Evolutionary conservation across 1,140 invertebrate species (phyloP).

Genomic region (Saccostrea glomerata): DNA sequence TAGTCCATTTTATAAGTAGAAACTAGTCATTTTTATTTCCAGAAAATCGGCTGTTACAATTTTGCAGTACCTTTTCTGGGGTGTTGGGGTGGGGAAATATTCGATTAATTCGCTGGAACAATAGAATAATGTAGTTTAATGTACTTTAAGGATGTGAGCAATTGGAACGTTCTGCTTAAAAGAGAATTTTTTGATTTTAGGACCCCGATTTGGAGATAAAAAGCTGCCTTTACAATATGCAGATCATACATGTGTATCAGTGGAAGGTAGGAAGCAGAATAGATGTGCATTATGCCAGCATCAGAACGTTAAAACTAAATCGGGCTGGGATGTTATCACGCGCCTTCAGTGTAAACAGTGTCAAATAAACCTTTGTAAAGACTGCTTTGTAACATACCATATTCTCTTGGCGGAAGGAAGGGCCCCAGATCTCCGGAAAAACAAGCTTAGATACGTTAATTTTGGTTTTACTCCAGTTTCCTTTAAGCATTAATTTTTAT

Average conservation of each 20-base stretch:
- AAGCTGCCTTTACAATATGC: slow-evolving; percentile 19
- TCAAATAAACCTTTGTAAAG: slow-evolving; percentile 26
- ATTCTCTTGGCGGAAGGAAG: slow-evolving; percentile 23
- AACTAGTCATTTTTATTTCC: not conserved
- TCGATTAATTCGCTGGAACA: not conserved
- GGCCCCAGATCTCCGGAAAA: not conserved
- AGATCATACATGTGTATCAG: slow-evolving; percentile 21
- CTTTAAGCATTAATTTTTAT: not conserved
- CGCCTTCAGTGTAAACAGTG: slow-evolving; percentile 25
- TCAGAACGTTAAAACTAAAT: slow-evolving; percentile 30
- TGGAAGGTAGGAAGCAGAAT: slow-evolving; percentile 30
- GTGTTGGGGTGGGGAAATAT: not conserved
- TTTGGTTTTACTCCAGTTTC: not conserved
- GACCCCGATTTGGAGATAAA: slow-evolving; percentile 15
- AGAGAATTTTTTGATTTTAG: slow-evolving; percentile 30
- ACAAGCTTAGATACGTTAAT: not conserved
- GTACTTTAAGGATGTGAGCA: not conserved
- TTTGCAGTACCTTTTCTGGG: too few species aligned
- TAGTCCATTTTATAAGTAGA: not conserved
- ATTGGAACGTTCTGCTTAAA: not conserved
- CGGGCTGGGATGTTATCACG: slow-evolving; percentile 22
- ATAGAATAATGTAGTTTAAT: not conserved
- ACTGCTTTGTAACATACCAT: slow-evolving; percentile 24
- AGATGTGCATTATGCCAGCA: slow-evolving; percentile 10
- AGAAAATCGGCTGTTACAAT: too few species aligned